Conservation (phyloP, 1,140 invertebrate genomes). For the Phenacoccus solenopsis region DNA sequence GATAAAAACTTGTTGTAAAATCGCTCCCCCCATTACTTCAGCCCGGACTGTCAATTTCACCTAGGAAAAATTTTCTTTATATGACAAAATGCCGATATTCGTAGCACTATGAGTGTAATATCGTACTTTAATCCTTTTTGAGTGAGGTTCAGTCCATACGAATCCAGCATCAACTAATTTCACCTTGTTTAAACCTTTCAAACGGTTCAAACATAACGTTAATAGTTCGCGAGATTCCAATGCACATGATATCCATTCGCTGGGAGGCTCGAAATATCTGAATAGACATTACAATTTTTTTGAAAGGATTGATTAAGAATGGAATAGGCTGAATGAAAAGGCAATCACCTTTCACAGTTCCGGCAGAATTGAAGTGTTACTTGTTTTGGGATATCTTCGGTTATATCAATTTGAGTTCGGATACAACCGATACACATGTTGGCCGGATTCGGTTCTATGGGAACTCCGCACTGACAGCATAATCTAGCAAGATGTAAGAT, state of each 20-base stretch:
- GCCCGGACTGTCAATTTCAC: constrained; percentile 95
- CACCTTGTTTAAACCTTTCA: constrained; percentile 84
- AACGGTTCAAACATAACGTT: constrained; percentile 79
- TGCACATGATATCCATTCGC: constrained; percentile 75
- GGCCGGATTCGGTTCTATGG: constrained; percentile 85
- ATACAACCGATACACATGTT: constrained; percentile 97
- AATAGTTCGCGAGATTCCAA: constrained; percentile 90
- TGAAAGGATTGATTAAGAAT: neutral
- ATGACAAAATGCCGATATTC: too few species aligned
- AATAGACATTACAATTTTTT: neutral
- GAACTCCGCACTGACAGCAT: constrained; percentile 67
- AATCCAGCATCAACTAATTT: constrained; percentile 91
- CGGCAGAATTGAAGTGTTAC: constrained; percentile 76
- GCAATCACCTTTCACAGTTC: constrained; percentile 66
- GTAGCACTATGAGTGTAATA: too few species aligned
- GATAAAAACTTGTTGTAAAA: constrained; percentile 81
- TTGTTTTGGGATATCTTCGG: constrained; percentile 92
- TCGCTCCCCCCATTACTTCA: constrained; percentile 72
- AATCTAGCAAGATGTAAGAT: too few species aligned
- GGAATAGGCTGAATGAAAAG: neutral
- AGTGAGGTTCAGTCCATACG: constrained; percentile 99
- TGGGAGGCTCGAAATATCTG: constrained; percentile 86
- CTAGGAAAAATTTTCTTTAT: too few species aligned
- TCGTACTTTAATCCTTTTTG: constrained; percentile 86
- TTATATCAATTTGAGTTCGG: constrained; percentile 82